A percentile compares a stretch with the other conserved stretches of the same genome.
These are phyloP conservation scores for Megamerina dolium DNA, from an alignment of 2,888 invertebrate species.

Conservation along the genomic window DNA sequence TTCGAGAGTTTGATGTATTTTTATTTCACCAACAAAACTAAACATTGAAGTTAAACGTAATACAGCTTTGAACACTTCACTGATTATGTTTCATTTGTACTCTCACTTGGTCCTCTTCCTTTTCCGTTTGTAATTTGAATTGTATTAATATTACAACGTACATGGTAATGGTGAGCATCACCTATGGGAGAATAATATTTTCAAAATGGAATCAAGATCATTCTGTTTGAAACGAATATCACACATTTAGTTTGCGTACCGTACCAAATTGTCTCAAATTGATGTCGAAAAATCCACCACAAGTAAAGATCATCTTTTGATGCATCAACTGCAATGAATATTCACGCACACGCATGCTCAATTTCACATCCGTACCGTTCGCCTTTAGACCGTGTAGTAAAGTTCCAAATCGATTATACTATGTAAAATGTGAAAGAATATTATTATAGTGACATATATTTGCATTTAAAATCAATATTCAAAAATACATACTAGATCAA, in stretches of 20 bases:
- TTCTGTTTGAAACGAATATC: too few species aligned
- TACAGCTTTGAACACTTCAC: too few species aligned
- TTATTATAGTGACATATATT: too few species aligned
- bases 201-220: too few species aligned
- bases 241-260: conserved; percentile 21
- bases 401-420: conserved; percentile 32
- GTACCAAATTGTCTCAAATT: conserved; percentile 37
- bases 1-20: too few species aligned
- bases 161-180: conserved; percentile 31
- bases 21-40: too few species aligned
- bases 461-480: too few species aligned
- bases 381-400: conserved; percentile 31
- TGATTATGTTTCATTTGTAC: neutral
- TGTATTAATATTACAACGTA: conserved; percentile 39
- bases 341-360: conserved; percentile 31
- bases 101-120: conserved; percentile 12
- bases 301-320: conserved; percentile 34
- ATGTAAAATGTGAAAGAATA: neutral
- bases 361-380: too few species aligned
- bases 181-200: conserved; percentile 31
- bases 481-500: conserved; percentile 25
- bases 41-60: too few species aligned
- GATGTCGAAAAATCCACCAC: conserved; percentile 37
- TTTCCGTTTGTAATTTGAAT: conserved; percentile 37
- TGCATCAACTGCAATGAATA: conserved; percentile 38